Conservation (phyloP, 2,113 vertebrate genomes). For the Hyla sarda region DNA sequence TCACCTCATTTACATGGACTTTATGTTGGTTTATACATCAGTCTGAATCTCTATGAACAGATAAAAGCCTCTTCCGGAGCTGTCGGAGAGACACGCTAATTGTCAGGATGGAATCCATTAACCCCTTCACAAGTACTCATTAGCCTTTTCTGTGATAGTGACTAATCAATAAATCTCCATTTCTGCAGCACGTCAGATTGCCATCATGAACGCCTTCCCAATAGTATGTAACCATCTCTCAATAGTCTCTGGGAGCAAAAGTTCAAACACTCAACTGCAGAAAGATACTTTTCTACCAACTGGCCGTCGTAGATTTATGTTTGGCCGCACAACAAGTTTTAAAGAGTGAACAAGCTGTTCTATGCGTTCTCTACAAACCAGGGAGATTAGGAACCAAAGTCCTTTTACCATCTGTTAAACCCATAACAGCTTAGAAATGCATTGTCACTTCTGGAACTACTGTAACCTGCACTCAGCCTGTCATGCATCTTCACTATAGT, state of each 20-base stretch:
- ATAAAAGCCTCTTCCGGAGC: conserved; percentile 14
- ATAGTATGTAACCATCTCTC: conserved; percentile 32
- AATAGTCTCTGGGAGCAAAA: conserved; percentile 32
- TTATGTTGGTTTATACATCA: neutral
- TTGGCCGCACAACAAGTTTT: conserved; percentile 41
- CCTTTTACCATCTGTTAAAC: conserved; percentile 49
- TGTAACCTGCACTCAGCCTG: neutral
- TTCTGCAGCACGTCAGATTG: conserved; percentile 30
- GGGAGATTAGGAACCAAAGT: conserved; percentile 39
- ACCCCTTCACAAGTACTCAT: conserved; percentile 43
- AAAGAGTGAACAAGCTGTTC: conserved; percentile 46
- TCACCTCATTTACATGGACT: neutral
- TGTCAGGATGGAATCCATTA: conserved; percentile 27
- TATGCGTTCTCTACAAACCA: conserved; percentile 41
- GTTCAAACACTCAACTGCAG: conserved; percentile 45
- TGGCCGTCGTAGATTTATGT: conserved; percentile 42
- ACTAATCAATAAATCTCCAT: conserved; percentile 50
- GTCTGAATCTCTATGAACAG: conserved; percentile 13
- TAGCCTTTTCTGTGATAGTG: conserved; percentile 48
- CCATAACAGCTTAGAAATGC: neutral
- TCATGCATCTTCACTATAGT: neutral
- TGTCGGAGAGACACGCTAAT: neutral
- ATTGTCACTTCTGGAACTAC: neutral
- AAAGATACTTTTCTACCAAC: conserved; percentile 40
- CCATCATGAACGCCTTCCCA: conserved; percentile 39